phyloP scores from a whole-genome alignment of 2,888 invertebrate genomes.

The Emmelina monodactyla region DNA sequence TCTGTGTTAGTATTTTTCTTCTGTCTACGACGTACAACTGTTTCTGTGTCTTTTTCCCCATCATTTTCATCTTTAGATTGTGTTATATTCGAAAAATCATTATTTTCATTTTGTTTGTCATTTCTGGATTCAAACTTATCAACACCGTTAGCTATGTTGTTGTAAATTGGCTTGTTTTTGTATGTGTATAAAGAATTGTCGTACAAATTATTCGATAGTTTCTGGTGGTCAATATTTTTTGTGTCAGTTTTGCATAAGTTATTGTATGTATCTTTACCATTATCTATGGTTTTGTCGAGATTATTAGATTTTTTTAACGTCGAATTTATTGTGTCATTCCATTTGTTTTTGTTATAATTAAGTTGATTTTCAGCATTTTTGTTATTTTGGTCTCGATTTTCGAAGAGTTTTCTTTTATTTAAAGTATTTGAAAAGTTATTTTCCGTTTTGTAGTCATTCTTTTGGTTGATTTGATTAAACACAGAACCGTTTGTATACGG shows the following conservation, averaged over 20 bases:
- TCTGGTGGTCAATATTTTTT: slow-evolving; percentile 9
- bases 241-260: too few species aligned
- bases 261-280: too few species aligned
- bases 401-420: slow-evolving; percentile 14
- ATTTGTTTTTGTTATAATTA: too few species aligned
- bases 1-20: slow-evolving; percentile 45
- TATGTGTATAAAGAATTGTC: slow-evolving; percentile 46
- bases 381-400: neutral
- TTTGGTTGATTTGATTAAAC: neutral
- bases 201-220: slow-evolving; percentile 29
- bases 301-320: too few species aligned
- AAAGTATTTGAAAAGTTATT: neutral
- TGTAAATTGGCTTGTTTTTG: slow-evolving; percentile 19
- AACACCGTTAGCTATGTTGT: neutral
- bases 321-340: too few species aligned
- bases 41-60: slow-evolving; percentile 32
- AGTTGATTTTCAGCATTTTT: too few species aligned
- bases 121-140: too few species aligned
- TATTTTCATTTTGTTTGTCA: slow-evolving; percentile 11
- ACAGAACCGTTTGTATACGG: neutral
- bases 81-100: slow-evolving; percentile 12
- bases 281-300: too few species aligned
- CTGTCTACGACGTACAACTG: slow-evolving; percentile 46
- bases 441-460: neutral
- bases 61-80: slow-evolving; percentile 19